These are phyloP conservation scores for Diceros bicornis DNA, from an alignment of 2,797 vertebrate genomes.

Conservation along the genomic window DNA sequence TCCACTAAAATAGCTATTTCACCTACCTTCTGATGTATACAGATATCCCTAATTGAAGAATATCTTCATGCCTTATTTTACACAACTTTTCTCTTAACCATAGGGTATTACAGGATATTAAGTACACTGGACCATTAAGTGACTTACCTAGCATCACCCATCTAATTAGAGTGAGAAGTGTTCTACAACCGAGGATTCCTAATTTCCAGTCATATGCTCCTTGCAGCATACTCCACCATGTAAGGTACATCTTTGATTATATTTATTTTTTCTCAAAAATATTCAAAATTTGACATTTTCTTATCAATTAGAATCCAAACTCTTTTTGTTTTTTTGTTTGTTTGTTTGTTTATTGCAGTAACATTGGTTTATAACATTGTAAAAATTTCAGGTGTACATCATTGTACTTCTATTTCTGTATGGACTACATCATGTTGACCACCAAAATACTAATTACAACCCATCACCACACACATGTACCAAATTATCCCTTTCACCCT, in stretches of 20 bases:
- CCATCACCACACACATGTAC: too few species aligned
- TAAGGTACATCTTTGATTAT: background rate
- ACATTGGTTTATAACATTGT: too few species aligned
- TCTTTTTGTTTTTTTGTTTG: too few species aligned
- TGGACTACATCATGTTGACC: too few species aligned
- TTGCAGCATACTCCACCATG: background rate
- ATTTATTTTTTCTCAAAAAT: background rate
- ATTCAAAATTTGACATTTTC: constrained; percentile 5
- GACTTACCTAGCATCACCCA: background rate
- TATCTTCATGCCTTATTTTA: background rate
- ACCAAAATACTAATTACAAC: too few species aligned
- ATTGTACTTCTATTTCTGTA: too few species aligned
- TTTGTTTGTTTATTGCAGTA: too few species aligned
- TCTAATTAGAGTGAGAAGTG: background rate
- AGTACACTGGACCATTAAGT: background rate
- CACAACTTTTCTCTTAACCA: background rate
- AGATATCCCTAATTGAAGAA: background rate
- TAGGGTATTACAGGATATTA: background rate
- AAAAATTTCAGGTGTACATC: too few species aligned
- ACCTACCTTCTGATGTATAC: background rate
- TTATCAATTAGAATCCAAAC: background rate
- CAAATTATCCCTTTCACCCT: too few species aligned
- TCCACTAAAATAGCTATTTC: background rate
- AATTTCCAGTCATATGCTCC: background rate
- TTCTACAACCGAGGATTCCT: background rate